Conservation (phyloP, 2,888 invertebrate species). For the Scaptomyza cyrtandrae region DNA sequence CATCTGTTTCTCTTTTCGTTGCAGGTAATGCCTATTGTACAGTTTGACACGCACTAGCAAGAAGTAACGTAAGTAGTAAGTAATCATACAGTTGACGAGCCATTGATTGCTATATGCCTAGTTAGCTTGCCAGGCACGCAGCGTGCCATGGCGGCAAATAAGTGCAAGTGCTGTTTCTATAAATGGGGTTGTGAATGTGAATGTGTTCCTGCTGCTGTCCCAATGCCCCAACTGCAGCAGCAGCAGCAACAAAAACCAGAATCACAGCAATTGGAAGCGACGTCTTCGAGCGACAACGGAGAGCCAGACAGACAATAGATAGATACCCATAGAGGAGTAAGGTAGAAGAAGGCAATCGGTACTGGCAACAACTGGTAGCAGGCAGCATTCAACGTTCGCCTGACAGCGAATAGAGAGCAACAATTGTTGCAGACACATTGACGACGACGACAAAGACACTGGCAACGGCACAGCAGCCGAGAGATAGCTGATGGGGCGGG, state of each 20-base stretch:
- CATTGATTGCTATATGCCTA: conserved; percentile 27
- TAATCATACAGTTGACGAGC: conserved; percentile 30
- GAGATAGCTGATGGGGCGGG: neutral
- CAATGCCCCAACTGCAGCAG: conserved; percentile 66
- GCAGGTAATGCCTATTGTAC: conserved; percentile 54
- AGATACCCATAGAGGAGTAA: neutral
- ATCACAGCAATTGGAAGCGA: conserved; percentile 66
- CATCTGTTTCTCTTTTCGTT: conserved; percentile 36
- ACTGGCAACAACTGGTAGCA: conserved; percentile 2
- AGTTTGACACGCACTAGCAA: conserved; percentile 32
- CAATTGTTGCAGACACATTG: conserved; percentile 80
- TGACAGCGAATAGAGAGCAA: conserved; percentile 72
- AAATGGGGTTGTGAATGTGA: conserved; percentile 19
- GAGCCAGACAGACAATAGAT: conserved; percentile 33
- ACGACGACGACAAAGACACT: conserved; percentile 50
- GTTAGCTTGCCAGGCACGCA: conserved; percentile 65
- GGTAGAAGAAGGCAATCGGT: conserved; percentile 12
- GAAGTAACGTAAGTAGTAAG: neutral
- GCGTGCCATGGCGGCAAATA: conserved; percentile 53
- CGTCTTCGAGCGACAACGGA: conserved; percentile 53
- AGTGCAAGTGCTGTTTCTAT: conserved; percentile 67
- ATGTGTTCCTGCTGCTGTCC: conserved; percentile 46
- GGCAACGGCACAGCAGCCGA: conserved; percentile 20
- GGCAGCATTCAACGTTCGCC: conserved; percentile 7
- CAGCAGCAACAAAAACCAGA: conserved; percentile 49